phyloP scores from a whole-genome alignment of 1,140 invertebrate species.

The Holotrichia oblita region DNA sequence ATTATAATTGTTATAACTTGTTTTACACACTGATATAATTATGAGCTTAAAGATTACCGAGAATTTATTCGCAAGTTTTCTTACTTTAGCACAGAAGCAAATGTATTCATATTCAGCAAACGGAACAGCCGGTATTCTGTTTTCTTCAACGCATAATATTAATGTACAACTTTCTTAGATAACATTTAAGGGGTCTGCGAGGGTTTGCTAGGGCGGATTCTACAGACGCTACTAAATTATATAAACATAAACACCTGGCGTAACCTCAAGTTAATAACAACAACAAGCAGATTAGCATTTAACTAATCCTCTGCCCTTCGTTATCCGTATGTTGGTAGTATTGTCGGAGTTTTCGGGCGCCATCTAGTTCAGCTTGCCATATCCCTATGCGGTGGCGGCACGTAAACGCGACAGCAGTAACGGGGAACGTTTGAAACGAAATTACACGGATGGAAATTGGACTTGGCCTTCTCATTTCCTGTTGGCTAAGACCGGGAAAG shows the following conservation, averaged over 20 bases:
- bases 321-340: constrained; percentile 8
- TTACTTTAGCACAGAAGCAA: background rate
- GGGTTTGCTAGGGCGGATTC: constrained; percentile 16
- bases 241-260: constrained; percentile 36
- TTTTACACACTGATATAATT: background rate
- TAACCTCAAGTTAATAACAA: constrained; percentile 37
- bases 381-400: background rate
- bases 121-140: constrained; percentile 15
- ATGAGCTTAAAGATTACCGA: background rate
- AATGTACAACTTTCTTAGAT: constrained; percentile 2
- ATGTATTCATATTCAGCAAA: constrained; percentile 5
- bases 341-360: background rate
- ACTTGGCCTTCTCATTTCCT: constrained; percentile 28
- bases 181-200: constrained; percentile 20
- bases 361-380: constrained; percentile 10
- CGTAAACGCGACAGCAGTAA: background rate
- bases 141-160: constrained; percentile 23
- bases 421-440: constrained; percentile 23
- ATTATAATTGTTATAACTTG: background rate
- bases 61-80: background rate
- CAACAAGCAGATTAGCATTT: constrained; percentile 36
- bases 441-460: constrained; percentile 33
- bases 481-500: constrained; percentile 27
- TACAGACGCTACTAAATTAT: constrained; percentile 32
- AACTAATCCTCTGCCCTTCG: constrained; percentile 25